Base-by-base conservation (phyloP, 2,113 vertebrate genomes). In the Lucifuga dentata region DNA sequence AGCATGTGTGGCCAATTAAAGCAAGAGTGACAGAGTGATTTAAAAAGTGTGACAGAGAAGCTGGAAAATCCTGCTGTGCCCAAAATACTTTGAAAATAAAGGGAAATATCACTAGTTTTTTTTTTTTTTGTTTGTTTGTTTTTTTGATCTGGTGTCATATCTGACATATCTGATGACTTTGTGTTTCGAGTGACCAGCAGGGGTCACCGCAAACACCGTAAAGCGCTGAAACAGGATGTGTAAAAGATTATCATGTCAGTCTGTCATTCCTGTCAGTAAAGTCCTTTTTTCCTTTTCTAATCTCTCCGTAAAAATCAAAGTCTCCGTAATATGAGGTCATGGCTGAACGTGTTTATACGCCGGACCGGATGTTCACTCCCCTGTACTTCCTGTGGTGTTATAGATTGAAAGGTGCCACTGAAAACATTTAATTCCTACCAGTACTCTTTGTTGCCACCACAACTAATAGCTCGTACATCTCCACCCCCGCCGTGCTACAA, bases 341-440 rank as follows among this genome's bases (percentile, higher is more conserved):
- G 9, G n/a, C 5, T 6, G 57, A 59, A 16, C 5, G 8, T 68
- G 65, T 82, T 76, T 64, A 43, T 36, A 57, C 66, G 56, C 39
- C 1, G 11, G 50, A 58, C 78, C 73, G 87, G 90, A 90, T 73
- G 74, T 59, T 67, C 23, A 55, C 82, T 66, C 73, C 81, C 55
- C 46, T 2, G 3, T 12, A 40, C 76, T 89, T 89, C 86, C 84
- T 84, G 77, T 21, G 43, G 57, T 21, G 61, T 23, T 26, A 11
- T 60, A 73, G 55, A 72, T 61, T 50, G 23, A 80, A 56, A 56
- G 20, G 9, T 48, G 32, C 64, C 53, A 44, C 10, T 46, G 6
- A 36, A 79, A 81, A 81, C 51, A 36, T 43, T 58, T 13, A 15
- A n/a, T 55, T 39, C 65, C 2, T 13, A n/a, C n/a, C n/a, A n/a